These are phyloP conservation scores for Scylla paramamosain DNA, from an alignment of 1,140 invertebrate genomes.

Conservation along the genomic window DNA sequence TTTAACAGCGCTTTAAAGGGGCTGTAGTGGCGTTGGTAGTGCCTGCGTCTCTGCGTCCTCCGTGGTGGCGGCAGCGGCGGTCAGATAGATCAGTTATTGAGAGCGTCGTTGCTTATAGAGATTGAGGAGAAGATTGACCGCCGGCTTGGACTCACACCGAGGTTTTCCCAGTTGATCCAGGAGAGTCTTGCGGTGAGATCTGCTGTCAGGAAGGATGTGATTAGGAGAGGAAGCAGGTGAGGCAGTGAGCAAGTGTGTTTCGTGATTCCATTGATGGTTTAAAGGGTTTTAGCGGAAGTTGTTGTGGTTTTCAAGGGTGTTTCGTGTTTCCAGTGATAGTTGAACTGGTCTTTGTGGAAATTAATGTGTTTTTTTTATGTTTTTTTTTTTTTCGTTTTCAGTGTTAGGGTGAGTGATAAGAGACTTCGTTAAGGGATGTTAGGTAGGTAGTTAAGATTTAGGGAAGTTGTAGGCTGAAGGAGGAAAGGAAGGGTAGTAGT, in stretches of 20 bases:
- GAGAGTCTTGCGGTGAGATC: constrained; percentile 97
- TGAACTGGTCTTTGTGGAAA: too few species aligned
- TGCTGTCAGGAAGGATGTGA: constrained; percentile 81
- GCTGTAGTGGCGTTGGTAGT: neutral
- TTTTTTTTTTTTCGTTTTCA: too few species aligned
- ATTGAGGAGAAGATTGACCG: constrained; percentile 90
- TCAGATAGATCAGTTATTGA: constrained; percentile 45
- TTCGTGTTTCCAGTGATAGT: too few species aligned
- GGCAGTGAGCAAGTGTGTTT: neutral
- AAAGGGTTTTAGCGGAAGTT: too few species aligned
- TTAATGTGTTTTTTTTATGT: too few species aligned
- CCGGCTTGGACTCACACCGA: constrained; percentile 94
- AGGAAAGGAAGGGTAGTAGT: too few species aligned
- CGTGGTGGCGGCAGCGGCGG: neutral
- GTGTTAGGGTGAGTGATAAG: too few species aligned
- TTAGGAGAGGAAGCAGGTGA: neutral
- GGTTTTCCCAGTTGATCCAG: constrained; percentile 99
- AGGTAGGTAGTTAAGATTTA: too few species aligned
- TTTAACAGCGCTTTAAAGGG: neutral
- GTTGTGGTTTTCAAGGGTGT: too few species aligned
- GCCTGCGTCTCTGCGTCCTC: neutral
- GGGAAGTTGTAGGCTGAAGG: too few species aligned
- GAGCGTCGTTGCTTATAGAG: constrained; percentile 82
- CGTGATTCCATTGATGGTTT: too few species aligned
- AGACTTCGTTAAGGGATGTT: too few species aligned